phyloP scores from a whole-genome alignment of 2,888 invertebrate genomes.

The Muschampia plurimacula region DNA sequence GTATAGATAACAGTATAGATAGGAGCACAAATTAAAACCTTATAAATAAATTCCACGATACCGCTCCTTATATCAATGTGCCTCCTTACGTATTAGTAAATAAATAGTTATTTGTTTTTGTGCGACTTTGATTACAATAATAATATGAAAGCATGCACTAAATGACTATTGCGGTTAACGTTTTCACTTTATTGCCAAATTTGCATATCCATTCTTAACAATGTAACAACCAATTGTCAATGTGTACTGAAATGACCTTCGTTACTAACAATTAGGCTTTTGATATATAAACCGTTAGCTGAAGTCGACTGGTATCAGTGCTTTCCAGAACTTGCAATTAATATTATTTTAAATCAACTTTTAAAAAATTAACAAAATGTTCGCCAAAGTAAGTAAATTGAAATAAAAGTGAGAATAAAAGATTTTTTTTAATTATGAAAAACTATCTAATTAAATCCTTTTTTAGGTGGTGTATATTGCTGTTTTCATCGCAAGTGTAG shows the following conservation, averaged over 20 bases:
- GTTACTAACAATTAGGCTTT: conserved; percentile 8
- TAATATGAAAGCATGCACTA: background rate
- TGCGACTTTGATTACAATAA: conserved; percentile 7
- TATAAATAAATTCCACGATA: too few species aligned
- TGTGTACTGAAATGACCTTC: conserved; percentile 11
- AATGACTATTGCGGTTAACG: conserved; percentile 11
- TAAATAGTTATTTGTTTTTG: background rate
- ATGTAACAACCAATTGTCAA: conserved; percentile 22
- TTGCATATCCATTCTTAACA: conserved; percentile 23
- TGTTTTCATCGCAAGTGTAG: conserved; percentile 40
- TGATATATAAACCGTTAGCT: conserved; percentile 19
- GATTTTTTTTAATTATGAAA: too few species aligned
- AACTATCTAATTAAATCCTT: background rate
- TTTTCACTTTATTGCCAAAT: conserved; percentile 24
- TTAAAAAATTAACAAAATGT: background rate
- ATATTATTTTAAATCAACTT: background rate
- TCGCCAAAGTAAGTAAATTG: background rate
- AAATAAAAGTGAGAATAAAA: background rate
- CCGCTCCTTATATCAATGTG: too few species aligned
- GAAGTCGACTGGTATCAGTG: conserved; percentile 2
- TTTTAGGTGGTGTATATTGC: conserved; percentile 32
- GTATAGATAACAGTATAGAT: too few species aligned
- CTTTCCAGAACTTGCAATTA: background rate
- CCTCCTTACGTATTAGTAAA: background rate
- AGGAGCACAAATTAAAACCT: too few species aligned